Conservation (phyloP, 2,888 invertebrate species). For the Oasisia sp. region DNA sequence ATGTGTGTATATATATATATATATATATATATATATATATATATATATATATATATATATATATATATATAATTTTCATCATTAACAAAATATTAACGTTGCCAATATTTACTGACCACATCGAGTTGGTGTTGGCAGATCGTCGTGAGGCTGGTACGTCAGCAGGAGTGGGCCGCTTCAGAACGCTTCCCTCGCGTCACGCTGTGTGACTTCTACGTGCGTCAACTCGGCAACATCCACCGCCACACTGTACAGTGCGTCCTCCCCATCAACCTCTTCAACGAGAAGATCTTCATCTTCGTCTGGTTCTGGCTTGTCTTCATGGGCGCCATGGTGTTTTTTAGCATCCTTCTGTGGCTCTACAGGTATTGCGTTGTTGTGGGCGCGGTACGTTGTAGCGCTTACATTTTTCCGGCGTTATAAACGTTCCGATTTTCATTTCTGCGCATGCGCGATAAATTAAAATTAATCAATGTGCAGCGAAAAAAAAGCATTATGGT, state of each 20-base stretch:
- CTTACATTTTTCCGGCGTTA: too few relatives aligned
- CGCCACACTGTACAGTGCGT: conserved; percentile 43
- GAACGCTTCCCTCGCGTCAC: conserved; percentile 38
- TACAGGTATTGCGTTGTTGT: neutral
- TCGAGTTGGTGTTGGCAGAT: neutral
- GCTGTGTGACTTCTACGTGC: conserved; percentile 40
- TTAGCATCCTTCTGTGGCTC: neutral
- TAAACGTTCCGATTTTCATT: too few relatives aligned
- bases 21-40: too few relatives aligned
- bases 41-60: too few relatives aligned
- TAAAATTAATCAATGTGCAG: too few relatives aligned
- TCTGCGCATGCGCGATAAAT: too few relatives aligned
- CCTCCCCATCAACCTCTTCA: conserved; percentile 44
- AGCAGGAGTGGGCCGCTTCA: conserved; percentile 31
- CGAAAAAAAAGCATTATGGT: too few relatives aligned
- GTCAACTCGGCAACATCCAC: conserved; percentile 42
- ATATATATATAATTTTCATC: too few relatives aligned
- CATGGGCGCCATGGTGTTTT: neutral
- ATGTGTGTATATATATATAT: too few relatives aligned
- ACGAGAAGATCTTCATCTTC: conserved; percentile 41
- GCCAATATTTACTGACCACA: neutral
- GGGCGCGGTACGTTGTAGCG: too few relatives aligned
- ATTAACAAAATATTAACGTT: too few relatives aligned
- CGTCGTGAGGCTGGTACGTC: neutral
- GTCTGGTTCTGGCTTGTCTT: conserved; percentile 6